A percentile compares a stretch with the other conserved stretches of the same genome.
Evolutionary conservation across 1,140 invertebrate genomes (phyloP).

Genomic region (Littorina saxatilis): DNA sequence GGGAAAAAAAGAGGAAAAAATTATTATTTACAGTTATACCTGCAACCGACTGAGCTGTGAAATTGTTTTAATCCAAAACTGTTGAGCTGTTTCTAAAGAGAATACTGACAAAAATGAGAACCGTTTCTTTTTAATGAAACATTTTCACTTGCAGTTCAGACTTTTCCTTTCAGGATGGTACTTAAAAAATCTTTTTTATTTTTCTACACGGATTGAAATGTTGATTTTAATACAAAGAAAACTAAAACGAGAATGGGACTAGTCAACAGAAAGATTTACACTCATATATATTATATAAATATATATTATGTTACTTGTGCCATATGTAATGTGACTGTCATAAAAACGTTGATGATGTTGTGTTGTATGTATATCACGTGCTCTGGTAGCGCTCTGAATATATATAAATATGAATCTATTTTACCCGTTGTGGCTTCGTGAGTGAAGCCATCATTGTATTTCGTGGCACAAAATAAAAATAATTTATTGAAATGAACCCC

Average conservation of each 20-base stretch:
- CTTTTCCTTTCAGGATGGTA: background rate
- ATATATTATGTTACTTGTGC: slow-evolving; percentile 14
- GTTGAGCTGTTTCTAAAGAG: too few species aligned
- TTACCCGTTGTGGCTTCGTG: too few species aligned
- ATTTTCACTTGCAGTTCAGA: too few species aligned
- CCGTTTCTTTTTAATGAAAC: too few species aligned
- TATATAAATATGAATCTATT: slow-evolving; percentile 19
- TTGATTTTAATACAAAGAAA: background rate
- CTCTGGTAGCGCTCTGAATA: slow-evolving; percentile 27
- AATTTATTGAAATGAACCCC: background rate
- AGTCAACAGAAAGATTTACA: background rate
- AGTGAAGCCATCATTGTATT: background rate
- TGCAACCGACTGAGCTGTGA: too few species aligned
- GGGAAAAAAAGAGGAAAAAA: too few species aligned
- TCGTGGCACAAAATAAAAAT: slow-evolving; percentile 28
- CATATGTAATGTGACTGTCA: background rate
- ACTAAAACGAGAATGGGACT: background rate
- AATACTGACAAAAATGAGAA: too few species aligned
- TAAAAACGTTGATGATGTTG: background rate
- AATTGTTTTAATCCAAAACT: too few species aligned
- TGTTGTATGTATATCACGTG: slow-evolving; percentile 16
- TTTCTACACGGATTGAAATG: background rate
- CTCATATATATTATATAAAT: background rate
- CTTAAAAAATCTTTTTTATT: background rate
- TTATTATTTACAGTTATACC: too few species aligned